phyloP scores from a whole-genome alignment of 2,888 invertebrate genomes.

The Sialis lutaria region DNA sequence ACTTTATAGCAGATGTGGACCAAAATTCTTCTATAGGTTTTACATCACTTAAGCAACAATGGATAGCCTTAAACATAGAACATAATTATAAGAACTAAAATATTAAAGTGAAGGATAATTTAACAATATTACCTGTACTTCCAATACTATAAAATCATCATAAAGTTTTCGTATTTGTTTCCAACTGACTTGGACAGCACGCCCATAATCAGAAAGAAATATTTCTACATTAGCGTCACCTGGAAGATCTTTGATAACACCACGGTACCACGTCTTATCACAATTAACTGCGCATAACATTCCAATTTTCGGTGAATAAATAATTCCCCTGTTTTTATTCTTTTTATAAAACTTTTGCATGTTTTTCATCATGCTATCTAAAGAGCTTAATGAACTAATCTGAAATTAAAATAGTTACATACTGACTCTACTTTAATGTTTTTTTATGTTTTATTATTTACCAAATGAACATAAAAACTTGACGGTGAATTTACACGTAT shows the following conservation, averaged over 20 bases:
- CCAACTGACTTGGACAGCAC: constrained; percentile 28
- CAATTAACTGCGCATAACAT: constrained; percentile 32
- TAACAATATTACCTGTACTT: constrained; percentile 28
- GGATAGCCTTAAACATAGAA: constrained; percentile 10
- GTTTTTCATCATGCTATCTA: not conserved
- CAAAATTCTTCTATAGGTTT: constrained; percentile 24
- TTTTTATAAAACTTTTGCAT: constrained; percentile 24
- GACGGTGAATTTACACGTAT: constrained; percentile 42
- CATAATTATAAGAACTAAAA: not conserved
- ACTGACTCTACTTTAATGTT: not conserved
- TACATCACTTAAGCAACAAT: constrained; percentile 27
- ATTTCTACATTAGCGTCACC: constrained; percentile 32
- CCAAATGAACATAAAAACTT: constrained; percentile 48
- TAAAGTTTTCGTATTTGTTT: constrained; percentile 30
- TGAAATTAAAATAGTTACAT: not conserved
- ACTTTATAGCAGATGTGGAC: constrained; percentile 19
- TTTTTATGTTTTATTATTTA: constrained; percentile 15
- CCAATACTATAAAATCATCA: constrained; percentile 26
- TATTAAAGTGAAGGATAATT: not conserved
- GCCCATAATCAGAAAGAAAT: constrained; percentile 46
- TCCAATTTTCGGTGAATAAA: constrained; percentile 33
- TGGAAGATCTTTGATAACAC: constrained; percentile 29
- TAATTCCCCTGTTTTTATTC: constrained; percentile 17
- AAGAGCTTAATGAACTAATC: not conserved
- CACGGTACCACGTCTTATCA: constrained; percentile 39